A percentile compares a stretch with the other conserved stretches of the same genome.
Evolutionary conservation across 2,888 invertebrate species (phyloP).

Genomic region (Drosophila ezoana): DNA sequence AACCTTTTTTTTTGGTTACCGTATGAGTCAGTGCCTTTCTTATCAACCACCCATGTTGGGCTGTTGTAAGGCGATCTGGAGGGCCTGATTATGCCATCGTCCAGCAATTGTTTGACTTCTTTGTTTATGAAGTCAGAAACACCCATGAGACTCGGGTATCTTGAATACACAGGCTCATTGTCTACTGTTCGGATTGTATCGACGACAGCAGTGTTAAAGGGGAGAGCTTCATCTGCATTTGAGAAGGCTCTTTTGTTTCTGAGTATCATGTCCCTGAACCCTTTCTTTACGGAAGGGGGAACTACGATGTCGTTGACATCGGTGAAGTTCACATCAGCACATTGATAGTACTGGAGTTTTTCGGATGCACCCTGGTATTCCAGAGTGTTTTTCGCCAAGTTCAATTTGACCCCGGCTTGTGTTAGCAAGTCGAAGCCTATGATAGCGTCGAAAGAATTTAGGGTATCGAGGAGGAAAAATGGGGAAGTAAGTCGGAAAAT

Average conservation of each 20-base stretch:
- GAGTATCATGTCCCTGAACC: constrained; percentile 1
- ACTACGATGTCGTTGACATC: constrained; percentile 16
- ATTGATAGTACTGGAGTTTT: too few species aligned
- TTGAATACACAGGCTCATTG: too few species aligned
- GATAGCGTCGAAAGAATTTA: background rate
- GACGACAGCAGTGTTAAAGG: too few species aligned
- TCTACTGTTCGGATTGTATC: too few species aligned
- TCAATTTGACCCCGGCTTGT: background rate
- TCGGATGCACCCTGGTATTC: too few species aligned
- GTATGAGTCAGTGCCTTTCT: constrained; percentile 47
- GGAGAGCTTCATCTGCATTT: too few species aligned
- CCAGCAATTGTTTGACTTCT: constrained; percentile 16
- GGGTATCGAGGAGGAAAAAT: constrained; percentile 10
- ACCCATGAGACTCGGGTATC: too few species aligned
- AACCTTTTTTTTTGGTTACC: constrained; percentile 62
- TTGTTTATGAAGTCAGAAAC: constrained; percentile 26
- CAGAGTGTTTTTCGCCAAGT: background rate
- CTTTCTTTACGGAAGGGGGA: constrained; percentile 1
- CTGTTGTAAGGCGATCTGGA: constrained; percentile 18
- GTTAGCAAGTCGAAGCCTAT: too few species aligned
- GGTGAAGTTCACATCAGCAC: constrained; percentile 20
- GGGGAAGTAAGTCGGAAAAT: too few species aligned
- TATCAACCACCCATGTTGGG: constrained; percentile 54
- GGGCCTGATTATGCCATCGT: constrained; percentile 14
- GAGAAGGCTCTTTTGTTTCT: constrained; percentile 8